Base-by-base conservation (phyloP, 2,888 invertebrate species). In the Cheilosia grossa region DNA sequence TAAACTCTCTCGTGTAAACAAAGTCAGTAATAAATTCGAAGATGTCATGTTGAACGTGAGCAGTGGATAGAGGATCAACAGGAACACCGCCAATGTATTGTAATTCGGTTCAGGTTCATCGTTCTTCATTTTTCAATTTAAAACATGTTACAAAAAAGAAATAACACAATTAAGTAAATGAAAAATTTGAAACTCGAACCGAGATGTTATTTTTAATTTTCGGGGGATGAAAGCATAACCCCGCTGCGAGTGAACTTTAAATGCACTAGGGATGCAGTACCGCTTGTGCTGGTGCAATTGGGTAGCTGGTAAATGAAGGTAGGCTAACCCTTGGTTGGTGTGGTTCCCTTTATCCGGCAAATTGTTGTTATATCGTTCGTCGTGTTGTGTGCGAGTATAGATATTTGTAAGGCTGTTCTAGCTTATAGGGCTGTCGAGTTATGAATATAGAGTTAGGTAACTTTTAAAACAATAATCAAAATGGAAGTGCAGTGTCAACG, bases 11-110 rank as follows among this genome's bases (percentile, higher is more conserved):
- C 4, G 63, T 47, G 19, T 63, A 63, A 1, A 33, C 49, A 15
- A 49, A 63, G n/a, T 63, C 63, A 1, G 9, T 33, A 2, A 49
- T 30, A 21, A 63, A 63, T 2, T 63, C 47, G 13, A 49, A 49
- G 9, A 63, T 63, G 15, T 63, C 63, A 37, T 49, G 15, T 63
- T 49, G 49, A 49, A 49, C 1, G 33, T 37, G 2, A 49, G 49
- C 15, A 63, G 49, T 15, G 63, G 63, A 21, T 63, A 63, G 15
- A 49, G 49, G 21, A 63, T 33, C 7, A 63, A 19, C 15, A 63
- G 15, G 2, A 49, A 19, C 1, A 37, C 15, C 0, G 19, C 30
- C 4, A 63, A 2, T 21, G 15, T 4, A n/a, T 49, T 3, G 33
- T 47, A 63, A 21, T 21, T 10, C 1, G 63, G 9, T 21, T 63